phyloP scores from a whole-genome alignment of 2,113 vertebrate genomes.

The Porphyrio hochstetteri region DNA sequence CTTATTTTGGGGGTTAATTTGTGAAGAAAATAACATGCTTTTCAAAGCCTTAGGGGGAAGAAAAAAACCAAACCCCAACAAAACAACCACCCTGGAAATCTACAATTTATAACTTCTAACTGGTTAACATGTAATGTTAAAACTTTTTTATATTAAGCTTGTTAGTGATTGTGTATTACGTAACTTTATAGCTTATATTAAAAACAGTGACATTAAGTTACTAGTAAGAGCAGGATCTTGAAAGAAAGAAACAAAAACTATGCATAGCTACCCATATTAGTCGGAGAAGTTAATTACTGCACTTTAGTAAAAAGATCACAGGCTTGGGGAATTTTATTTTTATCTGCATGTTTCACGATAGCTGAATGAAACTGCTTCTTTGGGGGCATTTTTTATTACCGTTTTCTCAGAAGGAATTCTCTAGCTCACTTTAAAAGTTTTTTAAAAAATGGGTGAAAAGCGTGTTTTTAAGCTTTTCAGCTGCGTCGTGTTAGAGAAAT shows the following conservation, averaged over 20 bases:
- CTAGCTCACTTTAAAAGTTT: background rate
- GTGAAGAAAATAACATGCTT: background rate
- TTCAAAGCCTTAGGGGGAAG: background rate
- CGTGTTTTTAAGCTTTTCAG: background rate
- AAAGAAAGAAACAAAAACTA: background rate
- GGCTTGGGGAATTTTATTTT: background rate
- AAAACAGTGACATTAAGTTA: background rate
- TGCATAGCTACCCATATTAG: background rate
- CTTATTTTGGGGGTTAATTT: background rate
- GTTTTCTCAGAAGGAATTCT: background rate
- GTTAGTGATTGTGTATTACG: background rate
- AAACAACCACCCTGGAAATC: background rate
- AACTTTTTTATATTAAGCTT: background rate
- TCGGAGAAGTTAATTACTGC: background rate
- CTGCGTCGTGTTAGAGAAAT: background rate
- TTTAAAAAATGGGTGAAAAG: background rate
- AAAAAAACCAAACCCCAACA: background rate
- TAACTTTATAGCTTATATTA: background rate
- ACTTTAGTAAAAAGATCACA: background rate
- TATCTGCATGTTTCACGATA: background rate
- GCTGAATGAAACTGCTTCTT: background rate
- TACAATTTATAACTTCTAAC: background rate
- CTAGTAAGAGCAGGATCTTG: background rate
- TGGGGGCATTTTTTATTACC: background rate
- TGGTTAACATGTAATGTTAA: background rate